Evolutionary conservation across 2,113 vertebrate genomes (phyloP), one percentile per base, ranked within the genome.

Genomic region (Anolis sagrei): DNA sequence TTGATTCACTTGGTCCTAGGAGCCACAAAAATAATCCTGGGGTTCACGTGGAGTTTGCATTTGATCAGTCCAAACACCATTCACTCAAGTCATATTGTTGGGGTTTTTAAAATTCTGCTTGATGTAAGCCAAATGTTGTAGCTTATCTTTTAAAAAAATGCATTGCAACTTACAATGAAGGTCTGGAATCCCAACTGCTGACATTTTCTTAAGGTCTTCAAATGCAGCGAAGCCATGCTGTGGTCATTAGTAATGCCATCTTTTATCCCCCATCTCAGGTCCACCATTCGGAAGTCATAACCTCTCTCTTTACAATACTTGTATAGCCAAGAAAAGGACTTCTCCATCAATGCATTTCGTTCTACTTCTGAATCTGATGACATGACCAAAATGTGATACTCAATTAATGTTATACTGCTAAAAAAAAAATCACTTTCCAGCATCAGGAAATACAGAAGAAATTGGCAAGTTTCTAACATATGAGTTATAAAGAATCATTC

Each of bases 251-350:
- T 86, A 54, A 92, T 70, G 48, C 91, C 92, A 88, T 89, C 86
- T 88, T 85, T 84, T 75, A 96, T 49, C 2, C 93, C 94, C 51
- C 76, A 87, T 29, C 93, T 95, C 75, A 95, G 91, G 86, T 95
- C 93, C 18, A 96, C 72, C 92, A 96, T 89, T 70, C 77, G 93
- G 86, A 96, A 95, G 54, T 94, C 93, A 82, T 90, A 95, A 54
- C 90, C 91, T 89, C 90, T 94, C 91, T 95, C 93, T 86, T 94
- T 94, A 78, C 90, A 96, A 88, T 93, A 93, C 10, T 82, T 89
- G 73, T 92, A 91, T 13, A 96, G 89, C 0, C 89, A 81, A 61
- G 95, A 94, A 87, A 92, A 95, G n/a, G 88, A 91, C 32, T 86
- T 90, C 86, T 95, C 92, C 94, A 95, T 92, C 66, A 96, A 84